A percentile compares a stretch with the other conserved stretches of the same genome.
phyloP scores from a whole-genome alignment of 2,113 vertebrate genomes.

The Pterocles orientalis region DNA sequence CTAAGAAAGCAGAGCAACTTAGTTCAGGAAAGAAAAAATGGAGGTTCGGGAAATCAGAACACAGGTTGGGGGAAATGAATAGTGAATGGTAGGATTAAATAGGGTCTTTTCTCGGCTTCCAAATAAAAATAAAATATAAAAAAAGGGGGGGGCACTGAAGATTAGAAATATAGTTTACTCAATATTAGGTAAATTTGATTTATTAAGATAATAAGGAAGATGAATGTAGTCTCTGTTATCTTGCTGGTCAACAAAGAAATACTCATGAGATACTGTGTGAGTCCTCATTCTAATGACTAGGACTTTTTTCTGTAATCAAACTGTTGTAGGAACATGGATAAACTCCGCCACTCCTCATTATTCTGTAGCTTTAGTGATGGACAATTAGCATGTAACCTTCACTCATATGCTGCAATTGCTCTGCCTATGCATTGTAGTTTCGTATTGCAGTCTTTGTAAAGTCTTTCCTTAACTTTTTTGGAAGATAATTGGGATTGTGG shows the following conservation, averaged over 20 bases:
- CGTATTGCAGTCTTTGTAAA: not conserved
- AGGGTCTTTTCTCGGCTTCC: not conserved
- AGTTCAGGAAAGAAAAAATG: not conserved
- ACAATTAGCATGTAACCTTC: not conserved
- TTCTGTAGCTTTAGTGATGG: not conserved
- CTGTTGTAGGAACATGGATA: not conserved
- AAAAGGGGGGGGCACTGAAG: not conserved
- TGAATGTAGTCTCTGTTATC: not conserved
- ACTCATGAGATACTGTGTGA: not conserved
- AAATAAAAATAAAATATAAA: not conserved
- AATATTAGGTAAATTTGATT: not conserved
- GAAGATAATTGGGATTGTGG: not conserved
- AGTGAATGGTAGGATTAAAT: not conserved
- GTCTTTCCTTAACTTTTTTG: not conserved
- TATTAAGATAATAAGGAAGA: not conserved
- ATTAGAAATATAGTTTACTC: not conserved
- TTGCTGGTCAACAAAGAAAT: not conserved
- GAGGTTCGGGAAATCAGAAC: not conserved
- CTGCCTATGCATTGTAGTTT: not conserved
- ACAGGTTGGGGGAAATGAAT: not conserved
- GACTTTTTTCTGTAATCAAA: not conserved
- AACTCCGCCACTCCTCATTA: not conserved
- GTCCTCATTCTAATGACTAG: not conserved
- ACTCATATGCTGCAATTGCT: not conserved
- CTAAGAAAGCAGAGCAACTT: not conserved